Conservation (phyloP, 2,113 vertebrate species). For the Actenoides hombroni region DNA sequence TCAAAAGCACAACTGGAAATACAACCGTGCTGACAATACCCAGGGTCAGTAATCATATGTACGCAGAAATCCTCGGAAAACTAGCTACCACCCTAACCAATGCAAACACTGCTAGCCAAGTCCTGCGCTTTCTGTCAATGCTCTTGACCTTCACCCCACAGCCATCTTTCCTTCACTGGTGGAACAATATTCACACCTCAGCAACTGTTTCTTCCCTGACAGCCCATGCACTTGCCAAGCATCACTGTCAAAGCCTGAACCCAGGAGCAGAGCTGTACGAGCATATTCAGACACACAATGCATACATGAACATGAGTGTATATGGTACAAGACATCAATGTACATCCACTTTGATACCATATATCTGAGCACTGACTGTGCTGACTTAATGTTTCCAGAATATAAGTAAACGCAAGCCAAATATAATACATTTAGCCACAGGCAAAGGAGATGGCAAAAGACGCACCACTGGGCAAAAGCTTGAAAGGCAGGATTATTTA, state of each 20-base stretch:
- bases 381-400: not conserved
- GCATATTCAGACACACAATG: not conserved
- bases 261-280: not conserved
- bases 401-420: constrained; percentile 15
- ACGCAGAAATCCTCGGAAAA: not conserved
- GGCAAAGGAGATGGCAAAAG: constrained; percentile 43
- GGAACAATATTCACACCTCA: not conserved
- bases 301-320: not conserved
- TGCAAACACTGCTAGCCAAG: not conserved
- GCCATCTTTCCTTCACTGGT: not conserved
- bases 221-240: not conserved
- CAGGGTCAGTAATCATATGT: not conserved
- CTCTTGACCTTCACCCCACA: constrained; percentile 16
- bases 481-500: constrained; percentile 65
- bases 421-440: constrained; percentile 26
- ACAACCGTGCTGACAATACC: not conserved
- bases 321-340: not conserved
- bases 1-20: constrained; percentile 51
- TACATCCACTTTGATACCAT: not conserved
- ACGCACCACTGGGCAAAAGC: constrained; percentile 50
- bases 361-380: not conserved
- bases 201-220: not conserved
- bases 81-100: not conserved
- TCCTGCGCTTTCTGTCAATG: fast-evolving
- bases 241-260: not conserved